phyloP scores from a whole-genome alignment of 30 jellyfish, hydroid and myxozoan species.

The Cassiopea xamachana region DNA sequence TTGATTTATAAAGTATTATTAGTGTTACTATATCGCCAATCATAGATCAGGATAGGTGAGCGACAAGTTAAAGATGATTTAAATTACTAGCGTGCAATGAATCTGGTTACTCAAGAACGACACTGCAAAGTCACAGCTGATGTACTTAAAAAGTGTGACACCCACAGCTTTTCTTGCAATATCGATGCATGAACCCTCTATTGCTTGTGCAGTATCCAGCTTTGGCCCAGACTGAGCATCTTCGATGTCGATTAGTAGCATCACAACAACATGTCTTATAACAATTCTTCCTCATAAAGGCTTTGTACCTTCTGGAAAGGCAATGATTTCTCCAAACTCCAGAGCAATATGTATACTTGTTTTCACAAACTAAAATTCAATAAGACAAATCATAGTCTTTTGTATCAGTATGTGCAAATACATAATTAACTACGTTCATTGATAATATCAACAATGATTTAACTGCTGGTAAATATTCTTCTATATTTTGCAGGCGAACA shows the following conservation, averaged over 20 bases:
- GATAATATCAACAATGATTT: too few species aligned
- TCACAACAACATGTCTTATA: conserved; percentile 63
- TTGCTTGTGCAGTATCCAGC: conserved; percentile 65
- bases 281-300: conserved; percentile 42
- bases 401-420: too few species aligned
- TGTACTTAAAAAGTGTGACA: not conserved
- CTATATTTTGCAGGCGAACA: too few species aligned
- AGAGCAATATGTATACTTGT: conserved; percentile 18
- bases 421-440: too few species aligned
- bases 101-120: too few species aligned
- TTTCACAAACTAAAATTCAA: conserved; percentile 26
- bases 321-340: conserved; percentile 44
- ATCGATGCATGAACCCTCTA: conserved; percentile 51
- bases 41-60: too few species aligned
- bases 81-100: too few species aligned
- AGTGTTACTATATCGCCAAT: too few species aligned
- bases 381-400: not conserved
- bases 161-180: conserved; percentile 79
- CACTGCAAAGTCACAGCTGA: not conserved
- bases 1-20: too few species aligned
- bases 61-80: too few species aligned
- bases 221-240: conserved; percentile 65
- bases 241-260: conserved; percentile 9
- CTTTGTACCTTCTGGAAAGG: conserved; percentile 7
- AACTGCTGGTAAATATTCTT: too few species aligned